Conservation (phyloP, 2,797 vertebrate species). For the Pristis pectinata region DNA sequence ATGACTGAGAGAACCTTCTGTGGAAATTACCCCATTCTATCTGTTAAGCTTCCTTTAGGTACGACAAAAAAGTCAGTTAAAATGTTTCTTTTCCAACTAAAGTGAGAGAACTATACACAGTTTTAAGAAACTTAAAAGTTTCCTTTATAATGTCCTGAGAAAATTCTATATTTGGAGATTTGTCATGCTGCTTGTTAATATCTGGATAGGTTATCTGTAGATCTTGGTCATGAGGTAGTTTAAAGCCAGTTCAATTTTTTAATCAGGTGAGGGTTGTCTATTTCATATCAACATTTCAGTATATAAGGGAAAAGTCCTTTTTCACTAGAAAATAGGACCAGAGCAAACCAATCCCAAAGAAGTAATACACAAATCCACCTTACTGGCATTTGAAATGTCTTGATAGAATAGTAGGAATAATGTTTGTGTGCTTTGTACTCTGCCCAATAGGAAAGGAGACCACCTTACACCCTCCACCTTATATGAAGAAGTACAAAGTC, state of each 20-base stretch:
- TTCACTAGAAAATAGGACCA: not conserved
- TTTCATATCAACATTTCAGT: not conserved
- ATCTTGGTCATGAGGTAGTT: not conserved
- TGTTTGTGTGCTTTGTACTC: not conserved
- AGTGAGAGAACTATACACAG: not conserved
- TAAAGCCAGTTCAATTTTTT: not conserved
- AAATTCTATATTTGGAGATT: not conserved
- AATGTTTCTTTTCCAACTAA: not conserved
- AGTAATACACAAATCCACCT: not conserved
- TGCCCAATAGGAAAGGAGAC: not conserved
- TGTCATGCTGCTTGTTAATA: not conserved
- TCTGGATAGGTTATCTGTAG: not conserved
- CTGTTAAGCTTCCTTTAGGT: not conserved
- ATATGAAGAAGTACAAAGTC: not conserved
- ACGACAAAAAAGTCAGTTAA: not conserved
- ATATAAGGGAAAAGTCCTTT: not conserved
- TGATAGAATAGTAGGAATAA: not conserved
- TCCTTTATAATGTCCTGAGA: not conserved
- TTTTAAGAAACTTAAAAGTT: not conserved
- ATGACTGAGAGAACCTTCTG: not conserved
- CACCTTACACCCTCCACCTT: not conserved
- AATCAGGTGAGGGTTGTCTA: not conserved
- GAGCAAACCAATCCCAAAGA: not conserved
- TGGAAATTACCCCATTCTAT: not conserved
- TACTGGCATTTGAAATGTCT: not conserved